These are phyloP conservation scores for Falco cherrug DNA, from an alignment of 2,797 vertebrate species.

Conservation along the genomic window DNA sequence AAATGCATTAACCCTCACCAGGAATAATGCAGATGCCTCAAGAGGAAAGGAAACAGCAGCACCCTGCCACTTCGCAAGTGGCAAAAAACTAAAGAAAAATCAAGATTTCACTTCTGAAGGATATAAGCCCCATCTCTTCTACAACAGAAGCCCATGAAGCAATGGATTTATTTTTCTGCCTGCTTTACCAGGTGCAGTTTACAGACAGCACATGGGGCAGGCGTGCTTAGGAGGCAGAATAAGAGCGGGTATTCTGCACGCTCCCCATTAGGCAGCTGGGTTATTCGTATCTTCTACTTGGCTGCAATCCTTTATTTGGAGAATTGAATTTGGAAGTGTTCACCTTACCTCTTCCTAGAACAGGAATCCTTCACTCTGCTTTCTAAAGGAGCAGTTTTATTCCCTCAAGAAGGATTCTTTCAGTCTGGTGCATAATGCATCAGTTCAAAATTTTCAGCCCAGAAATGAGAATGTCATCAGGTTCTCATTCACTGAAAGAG, in stretches of 20 bases:
- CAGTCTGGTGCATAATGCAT: conserved; percentile 55
- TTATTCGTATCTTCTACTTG: neutral
- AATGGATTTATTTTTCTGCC: neutral
- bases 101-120: neutral
- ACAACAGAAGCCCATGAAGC: neutral
- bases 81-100: neutral
- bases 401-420: conserved; percentile 64
- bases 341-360: conserved; percentile 46
- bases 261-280: neutral
- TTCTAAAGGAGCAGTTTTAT: conserved; percentile 42
- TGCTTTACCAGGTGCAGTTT: neutral
- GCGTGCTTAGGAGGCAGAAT: neutral
- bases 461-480: conserved; percentile 71
- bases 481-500: conserved; percentile 65
- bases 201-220: neutral
- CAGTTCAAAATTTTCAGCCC: conserved; percentile 57
- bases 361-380: conserved; percentile 13
- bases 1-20: neutral
- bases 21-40: neutral
- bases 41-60: neutral
- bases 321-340: conserved; percentile 19
- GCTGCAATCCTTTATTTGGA: conserved; percentile 23
- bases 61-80: neutral
- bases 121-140: neutral
- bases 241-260: neutral